A percentile compares a stretch with the other conserved stretches of the same genome.
Conservation (phyloP, 1,140 invertebrate genomes). For the Teleopsis dalmanni region DNA sequence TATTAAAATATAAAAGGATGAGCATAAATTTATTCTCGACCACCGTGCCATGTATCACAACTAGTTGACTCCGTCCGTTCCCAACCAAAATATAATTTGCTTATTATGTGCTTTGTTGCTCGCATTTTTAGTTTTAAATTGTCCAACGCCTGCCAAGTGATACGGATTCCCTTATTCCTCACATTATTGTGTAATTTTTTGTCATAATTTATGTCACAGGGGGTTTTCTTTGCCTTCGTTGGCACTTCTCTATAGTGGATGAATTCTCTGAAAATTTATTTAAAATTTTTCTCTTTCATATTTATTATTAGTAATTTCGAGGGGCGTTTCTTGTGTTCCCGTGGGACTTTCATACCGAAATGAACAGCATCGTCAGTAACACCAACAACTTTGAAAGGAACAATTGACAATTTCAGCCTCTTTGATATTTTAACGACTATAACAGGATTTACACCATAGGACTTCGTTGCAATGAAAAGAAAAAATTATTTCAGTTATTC, state of each 20-base stretch:
- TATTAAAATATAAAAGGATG: conserved; percentile 5
- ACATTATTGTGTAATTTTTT: conserved; percentile 5
- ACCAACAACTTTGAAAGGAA: no score
- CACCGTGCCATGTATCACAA: conserved; percentile 1
- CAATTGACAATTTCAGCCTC: no score
- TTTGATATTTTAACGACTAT: no score
- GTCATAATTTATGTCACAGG: conserved; percentile 10
- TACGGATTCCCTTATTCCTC: neutral
- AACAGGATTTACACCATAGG: no score
- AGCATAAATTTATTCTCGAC: conserved; percentile 2
- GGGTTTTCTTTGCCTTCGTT: conserved; percentile 1
- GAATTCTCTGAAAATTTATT: conserved; percentile 8
- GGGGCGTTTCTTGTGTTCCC: no score
- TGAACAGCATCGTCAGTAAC: no score
- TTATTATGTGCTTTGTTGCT: conserved; percentile 9
- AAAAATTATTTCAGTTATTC: no score
- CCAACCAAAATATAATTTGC: conserved; percentile 5
- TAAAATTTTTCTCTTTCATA: neutral
- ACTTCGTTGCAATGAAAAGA: no score
- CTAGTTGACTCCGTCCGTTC: neutral
- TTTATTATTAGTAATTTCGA: no score
- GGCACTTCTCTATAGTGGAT: neutral
- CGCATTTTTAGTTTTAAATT: conserved; percentile 1
- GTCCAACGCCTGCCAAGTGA: neutral
- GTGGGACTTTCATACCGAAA: no score